phyloP scores from a whole-genome alignment of 2,888 invertebrate genomes.

The Mallateleia sp. region DNA sequence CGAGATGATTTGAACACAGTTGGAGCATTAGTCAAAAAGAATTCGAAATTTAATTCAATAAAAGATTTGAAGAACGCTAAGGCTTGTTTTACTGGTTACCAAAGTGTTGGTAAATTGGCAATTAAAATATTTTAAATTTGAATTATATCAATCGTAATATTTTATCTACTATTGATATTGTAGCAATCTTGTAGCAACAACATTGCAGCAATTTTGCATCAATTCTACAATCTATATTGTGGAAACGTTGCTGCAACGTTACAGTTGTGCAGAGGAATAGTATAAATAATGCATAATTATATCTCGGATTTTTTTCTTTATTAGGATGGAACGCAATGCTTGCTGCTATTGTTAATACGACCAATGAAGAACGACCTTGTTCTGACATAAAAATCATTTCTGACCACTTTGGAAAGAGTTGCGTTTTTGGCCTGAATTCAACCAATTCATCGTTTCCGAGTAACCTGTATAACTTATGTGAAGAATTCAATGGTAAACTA shows the following conservation, averaged over 20 bases:
- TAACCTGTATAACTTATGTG: slow-evolving; percentile 71
- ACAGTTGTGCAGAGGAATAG: no score
- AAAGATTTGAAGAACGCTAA: slow-evolving; percentile 93
- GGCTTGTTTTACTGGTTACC: slow-evolving; percentile 95
- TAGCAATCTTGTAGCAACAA: no score
- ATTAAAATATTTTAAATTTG: no score
- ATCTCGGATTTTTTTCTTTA: background rate
- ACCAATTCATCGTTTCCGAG: slow-evolving; percentile 53
- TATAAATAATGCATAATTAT: no score
- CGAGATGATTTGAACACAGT: slow-evolving; percentile 91
- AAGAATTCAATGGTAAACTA: slow-evolving; percentile 40
- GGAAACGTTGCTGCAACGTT: no score
- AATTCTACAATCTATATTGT: no score
- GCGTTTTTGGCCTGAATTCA: slow-evolving; percentile 63
- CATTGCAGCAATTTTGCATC: no score
- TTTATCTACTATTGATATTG: no score
- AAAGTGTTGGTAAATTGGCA: slow-evolving; percentile 93
- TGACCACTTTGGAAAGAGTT: slow-evolving; percentile 91
- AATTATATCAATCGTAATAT: no score
- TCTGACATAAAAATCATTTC: slow-evolving; percentile 88
- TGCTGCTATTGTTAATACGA: slow-evolving; percentile 82
- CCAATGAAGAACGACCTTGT: slow-evolving; percentile 81
- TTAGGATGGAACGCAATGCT: slow-evolving; percentile 87
- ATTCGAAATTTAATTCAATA: slow-evolving; percentile 91
- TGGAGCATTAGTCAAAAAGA: slow-evolving; percentile 92